A percentile compares a stretch with the other conserved stretches of the same genome.
These are phyloP conservation scores for Harpalus rubripes DNA, from an alignment of 2,888 invertebrate species.

Conservation along the genomic window DNA sequence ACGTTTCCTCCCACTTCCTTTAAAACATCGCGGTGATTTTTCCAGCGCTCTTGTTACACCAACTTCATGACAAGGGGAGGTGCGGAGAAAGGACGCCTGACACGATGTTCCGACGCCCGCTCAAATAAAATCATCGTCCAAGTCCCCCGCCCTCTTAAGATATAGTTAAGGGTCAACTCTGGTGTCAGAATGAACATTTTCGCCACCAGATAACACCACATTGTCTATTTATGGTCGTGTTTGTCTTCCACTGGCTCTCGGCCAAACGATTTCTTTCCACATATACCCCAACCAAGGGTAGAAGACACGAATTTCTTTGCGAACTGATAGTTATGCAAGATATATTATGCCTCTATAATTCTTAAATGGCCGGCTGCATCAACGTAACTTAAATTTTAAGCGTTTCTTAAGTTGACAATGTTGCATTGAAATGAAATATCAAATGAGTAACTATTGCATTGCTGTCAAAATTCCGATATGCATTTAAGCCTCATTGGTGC, in stretches of 20 bases:
- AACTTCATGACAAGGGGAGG: not conserved
- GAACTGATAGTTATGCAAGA: not conserved
- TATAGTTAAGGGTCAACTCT: slow-evolving; percentile 70
- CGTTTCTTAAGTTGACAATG: no score
- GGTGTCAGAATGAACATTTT: slow-evolving; percentile 72
- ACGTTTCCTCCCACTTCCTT: slow-evolving; percentile 39
- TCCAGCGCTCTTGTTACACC: not conserved
- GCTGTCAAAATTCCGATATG: no score
- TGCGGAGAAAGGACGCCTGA: slow-evolving; percentile 18
- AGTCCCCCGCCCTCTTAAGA: slow-evolving; percentile 64
- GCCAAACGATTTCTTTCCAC: slow-evolving; percentile 70
- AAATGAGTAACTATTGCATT: no score
- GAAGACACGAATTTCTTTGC: not conserved
- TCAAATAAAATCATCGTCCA: slow-evolving; percentile 64
- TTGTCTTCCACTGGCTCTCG: slow-evolving; percentile 74
- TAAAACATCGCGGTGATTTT: slow-evolving; percentile 39
- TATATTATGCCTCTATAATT: no score
- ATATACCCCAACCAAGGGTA: slow-evolving; percentile 23
- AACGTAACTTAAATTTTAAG: no score
- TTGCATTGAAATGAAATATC: no score
- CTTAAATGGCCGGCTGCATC: no score
- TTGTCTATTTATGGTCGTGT: slow-evolving; percentile 74
- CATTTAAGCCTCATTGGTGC: no score
- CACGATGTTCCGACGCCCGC: slow-evolving; percentile 39
- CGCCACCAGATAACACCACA: slow-evolving; percentile 73